Percentiles rank a stretch among this genome's conserved stretches.
phyloP scores from a whole-genome alignment of 2,113 vertebrate genomes.

The Microcebus jonahi region DNA sequence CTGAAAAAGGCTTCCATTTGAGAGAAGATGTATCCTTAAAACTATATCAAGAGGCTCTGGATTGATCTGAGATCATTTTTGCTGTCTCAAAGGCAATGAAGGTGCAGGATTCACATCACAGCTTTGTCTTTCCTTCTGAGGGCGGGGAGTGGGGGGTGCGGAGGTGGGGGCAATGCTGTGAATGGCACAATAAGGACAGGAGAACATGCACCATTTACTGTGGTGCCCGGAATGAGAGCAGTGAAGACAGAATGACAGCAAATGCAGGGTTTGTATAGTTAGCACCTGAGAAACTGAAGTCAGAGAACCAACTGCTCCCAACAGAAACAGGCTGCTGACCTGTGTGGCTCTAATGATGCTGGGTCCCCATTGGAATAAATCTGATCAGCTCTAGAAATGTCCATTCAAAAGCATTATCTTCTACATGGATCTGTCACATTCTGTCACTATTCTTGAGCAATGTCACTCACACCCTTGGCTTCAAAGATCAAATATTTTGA shows the following conservation, averaged over 20 bases:
- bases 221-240: background rate
- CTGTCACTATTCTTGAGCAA: background rate
- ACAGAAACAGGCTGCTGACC: background rate
- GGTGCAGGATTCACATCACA: background rate
- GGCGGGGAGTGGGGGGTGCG: rapidly evolving
- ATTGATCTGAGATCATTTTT: too few relatives aligned
- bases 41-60: background rate
- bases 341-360: background rate
- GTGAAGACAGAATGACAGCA: background rate
- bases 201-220: background rate
- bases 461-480: background rate
- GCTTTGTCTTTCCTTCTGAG: background rate
- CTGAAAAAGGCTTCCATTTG: background rate
- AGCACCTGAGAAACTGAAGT: too few relatives aligned
- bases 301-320: background rate
- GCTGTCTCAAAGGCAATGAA: background rate
- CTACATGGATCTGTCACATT: background rate
- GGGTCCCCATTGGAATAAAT: background rate
- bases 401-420: background rate
- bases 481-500: background rate
- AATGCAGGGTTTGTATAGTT: background rate
- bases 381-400: background rate
- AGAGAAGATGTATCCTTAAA: background rate
- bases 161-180: rapidly evolving
- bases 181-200: background rate